These are phyloP conservation scores for Serripes groenlandicus DNA, from an alignment of 2,888 invertebrate genomes.

Conservation along the genomic window DNA sequence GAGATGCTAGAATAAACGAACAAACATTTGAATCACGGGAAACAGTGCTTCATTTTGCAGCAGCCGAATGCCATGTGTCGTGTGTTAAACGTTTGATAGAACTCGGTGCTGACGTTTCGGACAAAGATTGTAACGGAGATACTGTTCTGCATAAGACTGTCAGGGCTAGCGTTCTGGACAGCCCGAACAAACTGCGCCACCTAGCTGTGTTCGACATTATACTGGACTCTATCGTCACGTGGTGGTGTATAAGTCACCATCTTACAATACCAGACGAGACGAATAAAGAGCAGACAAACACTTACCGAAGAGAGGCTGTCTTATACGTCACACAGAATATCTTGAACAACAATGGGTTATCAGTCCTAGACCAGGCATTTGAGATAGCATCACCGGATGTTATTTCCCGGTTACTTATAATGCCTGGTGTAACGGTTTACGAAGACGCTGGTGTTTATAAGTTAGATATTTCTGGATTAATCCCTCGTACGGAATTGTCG, in stretches of 20 bases:
- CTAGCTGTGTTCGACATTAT: conserved; percentile 71
- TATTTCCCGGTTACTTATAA: conserved; percentile 43
- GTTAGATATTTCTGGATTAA: conserved; percentile 81
- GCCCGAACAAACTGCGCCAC: conserved; percentile 54
- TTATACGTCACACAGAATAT: conserved; percentile 71
- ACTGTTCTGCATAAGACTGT: conserved; percentile 79
- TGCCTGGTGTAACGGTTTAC: conserved; percentile 74
- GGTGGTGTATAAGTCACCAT: conserved; percentile 78
- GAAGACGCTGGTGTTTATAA: conserved; percentile 32
- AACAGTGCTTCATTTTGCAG: conserved; percentile 74
- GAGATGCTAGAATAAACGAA: conserved; percentile 76
- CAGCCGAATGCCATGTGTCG: conserved; percentile 60
- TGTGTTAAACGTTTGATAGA: conserved; percentile 73
- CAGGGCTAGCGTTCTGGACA: conserved; percentile 64
- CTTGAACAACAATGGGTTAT: conserved; percentile 73
- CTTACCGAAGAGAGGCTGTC: conserved; percentile 70
- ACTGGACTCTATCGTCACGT: conserved; percentile 67
- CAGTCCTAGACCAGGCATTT: conserved; percentile 77
- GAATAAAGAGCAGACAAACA: conserved; percentile 55
- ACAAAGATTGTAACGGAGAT: conserved; percentile 75
- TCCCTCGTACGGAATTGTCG: conserved; percentile 69
- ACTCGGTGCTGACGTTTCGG: conserved; percentile 76
- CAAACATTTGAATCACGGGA: conserved; percentile 64
- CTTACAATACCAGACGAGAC: conserved; percentile 69
- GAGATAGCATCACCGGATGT: conserved; percentile 68